Base-by-base conservation (phyloP, 2,797 vertebrate species). In the Onychomys torridus region DNA sequence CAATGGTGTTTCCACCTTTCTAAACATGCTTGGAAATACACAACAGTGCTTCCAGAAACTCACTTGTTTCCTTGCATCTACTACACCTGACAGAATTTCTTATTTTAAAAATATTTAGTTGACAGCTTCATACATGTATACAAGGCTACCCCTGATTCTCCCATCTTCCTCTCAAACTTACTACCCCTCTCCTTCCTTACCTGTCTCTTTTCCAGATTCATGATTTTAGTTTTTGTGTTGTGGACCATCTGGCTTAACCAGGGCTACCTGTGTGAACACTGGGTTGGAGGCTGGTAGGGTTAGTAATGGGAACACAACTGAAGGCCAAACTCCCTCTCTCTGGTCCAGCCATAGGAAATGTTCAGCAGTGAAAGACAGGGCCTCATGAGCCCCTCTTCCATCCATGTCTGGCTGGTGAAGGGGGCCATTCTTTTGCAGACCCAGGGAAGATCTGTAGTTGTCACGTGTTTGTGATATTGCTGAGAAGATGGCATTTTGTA, bases 21-120 rank as follows among this genome's bases (percentile, higher is more conserved):
- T 75, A 37, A 86, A 37, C 17, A 77, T 85, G 43, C 76, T 76
- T n/a, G 27, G 77, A 94, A 93, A 89, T 57, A 65, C 43, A 61
- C 43, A 73, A 34, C 8, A 67, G 6, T 21, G 40, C 76, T 94
- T 93, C 52, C 40, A 67, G 37, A 85, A 96, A 76, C 29, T 83
- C 43, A 40, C 91, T 93, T 88, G 43, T 88, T 83, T 85, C 29
- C 77, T 84, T 91, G 86, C 2, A 40, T 81, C 61, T 83, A 55
- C 59, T 63, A 94, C 32, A n/a, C 32, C 46, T 81, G 65, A 37
- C 23, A 88, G 57, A 96, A 91, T 40, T 81, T 55, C 21, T 78
- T 67, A 13, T 43, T 46, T 85, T 69, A 67, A 61, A 73, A 29
- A 32, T 17, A 87, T 37, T 71, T 40, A 87, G 49, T 12, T 73